Conservation (phyloP, 2,113 vertebrate species). For the Neolamprologus devosi region DNA sequence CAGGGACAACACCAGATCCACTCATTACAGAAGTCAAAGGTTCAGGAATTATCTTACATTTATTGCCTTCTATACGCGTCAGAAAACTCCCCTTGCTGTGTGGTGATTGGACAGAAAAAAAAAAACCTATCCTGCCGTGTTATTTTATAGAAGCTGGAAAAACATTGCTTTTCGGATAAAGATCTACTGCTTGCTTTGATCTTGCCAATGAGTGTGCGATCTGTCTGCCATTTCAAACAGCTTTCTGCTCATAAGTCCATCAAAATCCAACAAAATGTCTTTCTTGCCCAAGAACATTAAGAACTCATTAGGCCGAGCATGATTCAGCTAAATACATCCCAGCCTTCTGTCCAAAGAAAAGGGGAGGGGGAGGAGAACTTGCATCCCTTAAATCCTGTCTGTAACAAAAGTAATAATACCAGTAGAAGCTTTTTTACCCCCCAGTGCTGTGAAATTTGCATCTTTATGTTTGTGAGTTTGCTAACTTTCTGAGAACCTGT, state of each 20-base stretch:
- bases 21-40: not conserved
- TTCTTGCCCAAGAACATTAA: not conserved
- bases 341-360: not conserved
- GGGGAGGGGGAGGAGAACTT: not conserved
- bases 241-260: not conserved
- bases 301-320: not conserved
- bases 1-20: not conserved
- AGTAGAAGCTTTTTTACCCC: not conserved
- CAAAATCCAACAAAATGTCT: not conserved
- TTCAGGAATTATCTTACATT: not conserved
- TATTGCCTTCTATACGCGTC: not conserved
- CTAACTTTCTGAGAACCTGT: not conserved
- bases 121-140: not conserved
- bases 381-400: not conserved
- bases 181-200: not conserved
- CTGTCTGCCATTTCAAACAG: not conserved
- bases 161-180: not conserved
- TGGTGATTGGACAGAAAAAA: not conserved
- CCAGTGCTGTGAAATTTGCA: not conserved
- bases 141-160: not conserved
- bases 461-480: not conserved
- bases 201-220: not conserved
- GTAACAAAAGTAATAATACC: not conserved
- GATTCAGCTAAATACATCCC: not conserved
- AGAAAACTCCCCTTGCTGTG: not conserved